These are phyloP conservation scores for Desoria tigrina DNA, from an alignment of 2,888 invertebrate species.

Conservation along the genomic window DNA sequence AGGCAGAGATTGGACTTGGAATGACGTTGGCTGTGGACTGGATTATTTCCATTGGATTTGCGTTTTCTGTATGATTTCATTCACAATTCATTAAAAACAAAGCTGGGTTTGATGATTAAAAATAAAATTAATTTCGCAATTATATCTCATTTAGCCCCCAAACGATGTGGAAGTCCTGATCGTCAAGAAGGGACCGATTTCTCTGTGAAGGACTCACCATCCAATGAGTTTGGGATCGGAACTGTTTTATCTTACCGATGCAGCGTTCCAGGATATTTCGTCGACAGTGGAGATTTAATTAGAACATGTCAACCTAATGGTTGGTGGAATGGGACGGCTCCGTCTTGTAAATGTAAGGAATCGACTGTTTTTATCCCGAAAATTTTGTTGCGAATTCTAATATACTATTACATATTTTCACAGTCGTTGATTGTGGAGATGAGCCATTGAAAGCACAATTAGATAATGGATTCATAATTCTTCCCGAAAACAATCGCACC, in stretches of 20 bases:
- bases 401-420: constrained; percentile 27
- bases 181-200: constrained; percentile 59
- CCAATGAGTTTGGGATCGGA: constrained; percentile 43
- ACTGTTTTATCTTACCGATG: constrained; percentile 43
- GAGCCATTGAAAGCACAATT: constrained; percentile 46
- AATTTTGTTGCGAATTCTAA: neutral
- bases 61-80: constrained; percentile 51
- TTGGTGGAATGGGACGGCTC: constrained; percentile 79
- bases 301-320: constrained; percentile 60
- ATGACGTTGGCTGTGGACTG: constrained; percentile 89
- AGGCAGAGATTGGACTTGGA: constrained; percentile 87
- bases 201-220: constrained; percentile 33
- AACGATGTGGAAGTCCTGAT: constrained; percentile 85
- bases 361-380: too few species aligned
- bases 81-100: neutral
- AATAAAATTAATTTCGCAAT: neutral
- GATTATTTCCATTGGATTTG: constrained; percentile 93
- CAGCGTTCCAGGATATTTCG: constrained; percentile 36
- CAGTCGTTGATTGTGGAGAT: constrained; percentile 54
- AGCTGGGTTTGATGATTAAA: neutral
- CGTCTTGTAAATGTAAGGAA: constrained; percentile 77
- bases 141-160: constrained; percentile 66
- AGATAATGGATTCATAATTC: constrained; percentile 33
- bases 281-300: constrained; percentile 37
- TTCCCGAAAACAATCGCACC: constrained; percentile 63